Evolutionary conservation across 2,113 vertebrate genomes (phyloP), one percentile per base, ranked within the genome.

Genomic region (Panurus biarmicus): DNA sequence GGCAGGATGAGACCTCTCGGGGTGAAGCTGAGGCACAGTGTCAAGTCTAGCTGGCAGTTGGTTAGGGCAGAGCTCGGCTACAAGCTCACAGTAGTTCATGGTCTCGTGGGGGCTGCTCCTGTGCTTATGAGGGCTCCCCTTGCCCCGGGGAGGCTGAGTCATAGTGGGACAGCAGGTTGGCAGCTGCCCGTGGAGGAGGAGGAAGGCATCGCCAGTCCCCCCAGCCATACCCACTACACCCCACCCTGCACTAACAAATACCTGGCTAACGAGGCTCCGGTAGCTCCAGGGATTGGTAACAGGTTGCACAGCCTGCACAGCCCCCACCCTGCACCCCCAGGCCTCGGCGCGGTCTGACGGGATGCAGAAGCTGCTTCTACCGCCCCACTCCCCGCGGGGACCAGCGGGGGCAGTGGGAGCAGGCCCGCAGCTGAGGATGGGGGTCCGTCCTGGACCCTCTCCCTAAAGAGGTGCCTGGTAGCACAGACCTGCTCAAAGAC

Each of bases 271-370:
- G 3, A 95, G 83, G 83, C 75, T 53, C 4, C 0, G 29, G 65
- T 74, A 70, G 90, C 96, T 96, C 61, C 51, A 83, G 96, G 94
- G 65, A 35, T 2, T 88, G 57, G 64, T 95, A 95, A 90, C 91
- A 95, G 93, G 95, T 94, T 92, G 80, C 70, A 84, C 80, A 94
- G 87, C 96, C 94, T 62, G 65, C 50, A 84, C 6, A 0, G 77
- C 73, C 36, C 90, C 64, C 75, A 73, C 69, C 69, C 65, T 3
- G 3, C 42, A 42, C 51, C 89, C 62, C 38, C 2, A 2, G 85
- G 93, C 51, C 47, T 66, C 6, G 10, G 78, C 10, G 0, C 0
- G 0, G 40, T 5, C 1, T 13, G 38, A 33, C 9, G 2, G 51
- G 81, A 65, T 58, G 74, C 15, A 35, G 81, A 58, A 56, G 53